Base-by-base conservation (phyloP, 2,888 invertebrate genomes). In the Ophion ventricosus region DNA sequence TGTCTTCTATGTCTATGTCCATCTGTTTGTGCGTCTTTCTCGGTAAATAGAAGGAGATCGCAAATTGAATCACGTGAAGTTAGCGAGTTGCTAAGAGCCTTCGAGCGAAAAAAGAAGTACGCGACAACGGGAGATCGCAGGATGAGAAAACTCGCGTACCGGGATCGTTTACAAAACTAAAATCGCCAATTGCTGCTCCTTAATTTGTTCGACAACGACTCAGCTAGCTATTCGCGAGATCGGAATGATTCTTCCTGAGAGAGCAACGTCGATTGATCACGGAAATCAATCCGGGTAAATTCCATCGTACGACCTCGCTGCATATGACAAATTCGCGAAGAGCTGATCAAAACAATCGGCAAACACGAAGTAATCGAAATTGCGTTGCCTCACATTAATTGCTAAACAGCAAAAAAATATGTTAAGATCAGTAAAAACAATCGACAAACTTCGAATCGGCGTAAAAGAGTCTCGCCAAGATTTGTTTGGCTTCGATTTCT, bases 51-150 rank as follows among this genome's bases (percentile, higher is more conserved):
- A 66, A 64, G 17, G 35, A 40, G 23, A 26, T 14, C 73, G 83
- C 23, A 69, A 84, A 84, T 84, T 74, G 63, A 84, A 61, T 84
- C 74, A 84, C 77, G 69, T 49, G 80, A 80, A 77, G 76, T 73
- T 76, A 26, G 54, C 76, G 80, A 59, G 70, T 59, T 54, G 61
- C 70, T 40, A 43, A 56, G 57, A 29, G 73, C 49, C 49, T 14
- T 57, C 29, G 49, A 59, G 56, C 66, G 25, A 77, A 76, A 57
- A 43, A 23, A 40, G n/a, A 25, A 73, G 57, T 59, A 25, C 26
- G 14, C 29, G 40, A 73, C 17, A 73, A 43, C 14, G 14, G 57
- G 61, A 23, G 73, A 59, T 59, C 35, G 35, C 59, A 57, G 72
- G 23, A 72, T 35, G 61, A 61, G 72, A 73, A 73, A 61, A 20